Evolutionary conservation across 2,113 vertebrate species (phyloP).

Genomic region (Stomatorhinus ivindoensis): DNA sequence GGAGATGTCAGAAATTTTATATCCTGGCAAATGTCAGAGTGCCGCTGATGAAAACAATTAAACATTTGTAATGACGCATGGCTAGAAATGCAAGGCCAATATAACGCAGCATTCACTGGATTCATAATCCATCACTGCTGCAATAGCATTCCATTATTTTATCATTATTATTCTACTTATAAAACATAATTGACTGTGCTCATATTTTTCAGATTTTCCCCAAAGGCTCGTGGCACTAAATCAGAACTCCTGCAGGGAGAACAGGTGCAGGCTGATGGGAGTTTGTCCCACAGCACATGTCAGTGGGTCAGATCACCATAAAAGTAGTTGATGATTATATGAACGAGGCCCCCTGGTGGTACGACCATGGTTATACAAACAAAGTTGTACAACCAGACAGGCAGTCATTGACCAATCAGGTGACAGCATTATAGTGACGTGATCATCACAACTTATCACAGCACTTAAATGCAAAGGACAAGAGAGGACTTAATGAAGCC

Average conservation of each 20-base stretch:
- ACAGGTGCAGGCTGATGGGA: not conserved
- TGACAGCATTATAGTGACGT: not conserved
- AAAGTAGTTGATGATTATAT: not conserved
- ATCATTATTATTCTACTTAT: not conserved
- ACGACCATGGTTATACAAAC: not conserved
- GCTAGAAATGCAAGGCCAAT: conserved; percentile 20
- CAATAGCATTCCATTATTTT: not conserved
- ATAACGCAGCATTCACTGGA: not conserved
- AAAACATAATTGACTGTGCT: not conserved
- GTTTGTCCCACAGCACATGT: not conserved
- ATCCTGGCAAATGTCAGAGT: not conserved
- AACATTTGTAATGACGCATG: conserved; percentile 24
- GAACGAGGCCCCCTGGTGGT: not conserved
- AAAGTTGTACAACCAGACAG: not conserved
- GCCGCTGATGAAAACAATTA: not conserved
- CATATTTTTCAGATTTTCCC: not conserved
- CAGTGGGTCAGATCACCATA: not conserved
- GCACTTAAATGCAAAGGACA: not conserved
- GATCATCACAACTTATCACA: not conserved
- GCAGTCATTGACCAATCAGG: not conserved
- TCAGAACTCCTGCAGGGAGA: not conserved
- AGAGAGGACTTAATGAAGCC: not conserved
- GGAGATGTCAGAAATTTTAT: not conserved
- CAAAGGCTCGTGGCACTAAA: not conserved
- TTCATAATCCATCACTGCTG: not conserved